Evolutionary conservation across 2,888 invertebrate species (phyloP).

Genomic region (Coecobrya sp.): DNA sequence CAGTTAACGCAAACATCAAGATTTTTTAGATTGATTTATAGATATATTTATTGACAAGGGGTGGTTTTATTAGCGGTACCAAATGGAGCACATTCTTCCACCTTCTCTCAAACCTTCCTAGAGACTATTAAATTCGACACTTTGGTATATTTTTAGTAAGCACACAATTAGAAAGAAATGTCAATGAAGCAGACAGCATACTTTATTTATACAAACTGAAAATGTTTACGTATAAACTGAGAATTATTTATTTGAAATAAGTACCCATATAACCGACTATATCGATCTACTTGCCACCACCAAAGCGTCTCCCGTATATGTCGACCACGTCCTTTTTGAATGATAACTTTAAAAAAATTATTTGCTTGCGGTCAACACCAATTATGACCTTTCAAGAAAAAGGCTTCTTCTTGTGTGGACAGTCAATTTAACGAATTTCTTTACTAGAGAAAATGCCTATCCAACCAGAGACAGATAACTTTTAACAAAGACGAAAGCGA

Average conservation of each 20-base stretch:
- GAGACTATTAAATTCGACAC: background rate
- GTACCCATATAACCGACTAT: background rate
- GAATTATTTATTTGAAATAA: background rate
- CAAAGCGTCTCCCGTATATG: constrained; percentile 4
- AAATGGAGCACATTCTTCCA: constrained; percentile 38
- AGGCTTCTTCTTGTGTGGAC: constrained; percentile 40
- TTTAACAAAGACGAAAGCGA: constrained; percentile 20
- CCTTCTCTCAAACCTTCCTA: background rate
- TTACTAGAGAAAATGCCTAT: constrained; percentile 43
- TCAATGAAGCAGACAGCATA: too few species aligned
- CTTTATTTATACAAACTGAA: too few species aligned
- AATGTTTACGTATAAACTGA: background rate
- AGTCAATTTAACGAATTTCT: background rate
- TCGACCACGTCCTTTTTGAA: constrained; percentile 3
- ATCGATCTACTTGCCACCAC: constrained; percentile 1
- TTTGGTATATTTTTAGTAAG: background rate
- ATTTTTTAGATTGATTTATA: constrained; percentile 66
- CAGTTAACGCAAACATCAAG: constrained; percentile 33
- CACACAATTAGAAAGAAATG: background rate
- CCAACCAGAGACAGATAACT: constrained; percentile 4
- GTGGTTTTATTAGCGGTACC: constrained; percentile 48
- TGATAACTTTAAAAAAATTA: constrained; percentile 49
- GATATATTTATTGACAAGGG: constrained; percentile 63
- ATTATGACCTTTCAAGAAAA: constrained; percentile 67
- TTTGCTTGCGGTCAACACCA: constrained; percentile 80